Evolutionary conservation across 1,140 invertebrate species (phyloP), one percentile per base, ranked within the genome.

Genomic region (Hyles euphorbiae): DNA sequence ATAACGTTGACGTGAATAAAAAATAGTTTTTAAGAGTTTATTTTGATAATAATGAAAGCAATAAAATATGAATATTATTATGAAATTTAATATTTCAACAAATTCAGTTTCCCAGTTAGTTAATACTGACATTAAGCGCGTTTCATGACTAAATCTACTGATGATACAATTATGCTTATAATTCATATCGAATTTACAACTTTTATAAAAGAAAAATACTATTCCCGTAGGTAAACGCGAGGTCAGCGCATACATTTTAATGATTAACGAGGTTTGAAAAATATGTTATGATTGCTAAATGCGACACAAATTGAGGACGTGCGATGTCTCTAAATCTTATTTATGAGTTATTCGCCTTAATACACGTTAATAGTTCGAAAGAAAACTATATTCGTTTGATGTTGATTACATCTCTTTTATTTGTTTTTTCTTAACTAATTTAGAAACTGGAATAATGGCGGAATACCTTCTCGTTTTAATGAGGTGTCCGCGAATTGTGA

Each of bases 221-320:
- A 58, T 77, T 67, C 53, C 56, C 62, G 60, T 58, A 68, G 64
- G 67, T 63, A 59, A 58, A 60, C 51, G 46, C 72, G 65, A 81
- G 74, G 74, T 65, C 73, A 67, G 63, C 71, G 61, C 72, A 74
- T 76, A 69, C 72, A 68, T 85, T 81, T 71, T 74, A 78, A 79
- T 84, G 77, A 87, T 77, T 82, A 83, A 84, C 71, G 77, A 69
- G 61, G 67, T 67, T 76, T 76, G 75, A 83, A 81, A 84, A 80
- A 84, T 83, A 77, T 76, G 74, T 82, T 75, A 74, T 74, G 76
- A 84, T 84, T 81, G 72, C 75, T 75, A 72, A 81, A 80, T 66
- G 70, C 64, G 78, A 86, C 78, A 69, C 68, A 70, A 81, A 86
- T 83, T 81, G 81, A 76, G 79, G 72, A 83, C 74, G 72, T 77